Evolutionary conservation across 2,888 invertebrate species (phyloP).

Genomic region (Clostera curtula): DNA sequence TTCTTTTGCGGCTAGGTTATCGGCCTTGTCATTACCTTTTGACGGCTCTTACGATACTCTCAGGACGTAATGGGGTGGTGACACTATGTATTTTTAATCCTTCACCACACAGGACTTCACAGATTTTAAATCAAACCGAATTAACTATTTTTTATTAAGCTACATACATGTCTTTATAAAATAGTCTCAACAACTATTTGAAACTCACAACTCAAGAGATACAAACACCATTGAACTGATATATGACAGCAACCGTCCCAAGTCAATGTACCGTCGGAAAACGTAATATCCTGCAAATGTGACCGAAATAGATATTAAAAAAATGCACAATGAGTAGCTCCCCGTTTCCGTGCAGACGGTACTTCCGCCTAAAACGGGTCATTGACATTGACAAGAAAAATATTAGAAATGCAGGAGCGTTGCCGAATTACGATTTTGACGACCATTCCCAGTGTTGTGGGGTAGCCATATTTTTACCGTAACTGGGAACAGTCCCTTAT

Average conservation of each 20-base stretch:
- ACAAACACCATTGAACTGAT: too few species aligned
- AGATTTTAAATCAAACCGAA: too few species aligned
- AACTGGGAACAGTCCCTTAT: slow-evolving; percentile 10
- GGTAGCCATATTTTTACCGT: slow-evolving; percentile 18
- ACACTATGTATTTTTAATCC: too few species aligned
- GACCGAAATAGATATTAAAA: slow-evolving; percentile 54
- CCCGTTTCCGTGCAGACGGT: slow-evolving; percentile 55
- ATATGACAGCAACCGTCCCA: slow-evolving; percentile 17
- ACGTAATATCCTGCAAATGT: slow-evolving; percentile 60
- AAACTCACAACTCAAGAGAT: too few species aligned
- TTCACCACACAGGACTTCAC: too few species aligned
- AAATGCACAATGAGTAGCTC: slow-evolving; percentile 54
- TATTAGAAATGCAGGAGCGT: slow-evolving; percentile 43
- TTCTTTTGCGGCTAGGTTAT: too few species aligned
- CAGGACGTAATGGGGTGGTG: too few species aligned
- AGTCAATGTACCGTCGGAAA: slow-evolving; percentile 35
- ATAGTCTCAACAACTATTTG: too few species aligned
- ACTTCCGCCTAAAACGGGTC: slow-evolving; percentile 48
- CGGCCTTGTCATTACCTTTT: too few species aligned
- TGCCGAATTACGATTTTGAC: slow-evolving; percentile 53
- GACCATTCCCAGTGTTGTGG: slow-evolving; percentile 27
- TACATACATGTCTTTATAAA: background rate
- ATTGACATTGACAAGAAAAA: slow-evolving; percentile 38
- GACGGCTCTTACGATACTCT: too few species aligned
- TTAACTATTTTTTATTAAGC: too few species aligned